Evolutionary conservation across 2,797 vertebrate species (phyloP).

Genomic region (Gymnothorax javanicus): DNA sequence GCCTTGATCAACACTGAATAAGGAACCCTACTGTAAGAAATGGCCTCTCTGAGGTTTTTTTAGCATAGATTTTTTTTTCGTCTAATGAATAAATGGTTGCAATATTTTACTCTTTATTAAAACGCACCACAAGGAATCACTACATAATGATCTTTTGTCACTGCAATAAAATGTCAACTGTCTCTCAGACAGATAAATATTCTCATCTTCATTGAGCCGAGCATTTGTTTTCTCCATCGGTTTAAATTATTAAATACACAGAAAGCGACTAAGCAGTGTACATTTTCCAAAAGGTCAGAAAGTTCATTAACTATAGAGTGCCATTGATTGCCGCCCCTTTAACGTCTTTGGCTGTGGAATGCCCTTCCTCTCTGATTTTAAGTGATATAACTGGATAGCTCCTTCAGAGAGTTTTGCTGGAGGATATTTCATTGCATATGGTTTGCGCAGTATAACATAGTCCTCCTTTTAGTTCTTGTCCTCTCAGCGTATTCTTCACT

Average conservation of each 20-base stretch:
- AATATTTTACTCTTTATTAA: constrained; percentile 73
- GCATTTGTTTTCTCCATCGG: constrained; percentile 68
- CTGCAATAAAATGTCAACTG: constrained; percentile 69
- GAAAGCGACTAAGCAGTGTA: constrained; percentile 77
- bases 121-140: constrained; percentile 62
- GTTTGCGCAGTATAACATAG: not conserved
- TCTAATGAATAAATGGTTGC: constrained; percentile 50
- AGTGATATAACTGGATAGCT: constrained; percentile 37
- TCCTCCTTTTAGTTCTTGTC: not conserved
- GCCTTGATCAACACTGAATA: constrained; percentile 1
- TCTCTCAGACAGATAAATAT: constrained; percentile 73
- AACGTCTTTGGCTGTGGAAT: constrained; percentile 54
- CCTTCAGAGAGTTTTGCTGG: constrained; percentile 18
- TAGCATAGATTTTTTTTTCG: constrained; percentile 64
- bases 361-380: constrained; percentile 53
- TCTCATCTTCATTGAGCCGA: constrained; percentile 68
- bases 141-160: constrained; percentile 69
- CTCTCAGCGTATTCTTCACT: not conserved
- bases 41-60: constrained; percentile 61
- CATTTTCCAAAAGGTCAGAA: constrained; percentile 83
- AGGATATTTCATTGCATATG: not conserved
- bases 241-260: constrained; percentile 85
- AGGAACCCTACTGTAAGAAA: constrained; percentile 29
- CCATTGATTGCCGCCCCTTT: constrained; percentile 72
- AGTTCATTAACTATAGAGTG: constrained; percentile 78